Percentiles rank a stretch among this genome's conserved stretches.
Evolutionary conservation across 1,140 invertebrate genomes (phyloP).

Genomic region (Vollenhovia emeryi): DNA sequence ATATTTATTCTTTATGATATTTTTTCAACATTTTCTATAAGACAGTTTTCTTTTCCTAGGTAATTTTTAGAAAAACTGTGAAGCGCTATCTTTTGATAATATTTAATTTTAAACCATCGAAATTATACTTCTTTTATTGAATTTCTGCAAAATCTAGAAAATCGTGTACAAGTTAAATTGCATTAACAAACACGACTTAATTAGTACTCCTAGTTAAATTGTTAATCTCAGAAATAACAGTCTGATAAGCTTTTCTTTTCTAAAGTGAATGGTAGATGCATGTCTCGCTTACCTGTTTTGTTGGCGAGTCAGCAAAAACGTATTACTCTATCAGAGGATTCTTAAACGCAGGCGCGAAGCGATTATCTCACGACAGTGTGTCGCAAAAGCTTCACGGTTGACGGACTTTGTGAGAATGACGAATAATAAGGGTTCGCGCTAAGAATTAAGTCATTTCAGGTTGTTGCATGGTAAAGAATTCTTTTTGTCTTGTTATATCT

Average conservation of each 20-base stretch:
- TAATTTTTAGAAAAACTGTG: not conserved
- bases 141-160: not conserved
- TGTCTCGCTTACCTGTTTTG: not conserved
- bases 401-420: slow-evolving; percentile 19
- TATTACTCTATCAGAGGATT: not conserved
- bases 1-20: not conserved
- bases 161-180: not conserved
- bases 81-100: not conserved
- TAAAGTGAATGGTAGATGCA: not conserved
- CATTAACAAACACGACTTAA: not conserved
- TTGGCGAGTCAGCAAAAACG: not conserved
- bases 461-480: not conserved
- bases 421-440: not conserved
- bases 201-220: not conserved
- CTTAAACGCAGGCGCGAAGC: not conserved
- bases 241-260: not conserved
- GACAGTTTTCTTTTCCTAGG: not conserved
- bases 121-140: not conserved
- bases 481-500: not conserved
- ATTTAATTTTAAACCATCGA: not conserved
- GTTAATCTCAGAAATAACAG: not conserved
- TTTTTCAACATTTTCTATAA: not conserved
- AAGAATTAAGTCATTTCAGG: slow-evolving; percentile 23
- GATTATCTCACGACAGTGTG: slow-evolving; percentile 5
- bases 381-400: slow-evolving; percentile 16